phyloP scores from a whole-genome alignment of 2,113 vertebrate species.

The Chamaea fasciata region DNA sequence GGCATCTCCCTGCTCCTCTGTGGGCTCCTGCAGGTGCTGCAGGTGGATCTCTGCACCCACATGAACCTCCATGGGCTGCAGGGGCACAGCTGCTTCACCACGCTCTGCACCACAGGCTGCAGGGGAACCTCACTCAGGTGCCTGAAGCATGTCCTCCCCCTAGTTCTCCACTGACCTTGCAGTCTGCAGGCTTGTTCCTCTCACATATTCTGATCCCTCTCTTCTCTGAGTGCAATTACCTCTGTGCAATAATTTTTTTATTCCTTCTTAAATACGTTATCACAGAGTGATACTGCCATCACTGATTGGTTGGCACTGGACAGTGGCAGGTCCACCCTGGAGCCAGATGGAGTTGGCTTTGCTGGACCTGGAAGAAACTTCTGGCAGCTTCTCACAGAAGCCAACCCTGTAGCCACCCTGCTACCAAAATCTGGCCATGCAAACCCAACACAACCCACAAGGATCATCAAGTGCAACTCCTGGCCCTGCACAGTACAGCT shows the following conservation, averaged over 20 bases:
- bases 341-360: background rate
- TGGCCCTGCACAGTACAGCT: background rate
- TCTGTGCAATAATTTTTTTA: background rate
- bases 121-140: background rate
- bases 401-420: background rate
- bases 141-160: background rate
- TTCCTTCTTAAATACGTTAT: background rate
- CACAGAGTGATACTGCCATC: background rate
- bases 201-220: background rate
- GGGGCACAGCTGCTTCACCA: too few species aligned
- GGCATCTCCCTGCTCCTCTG: background rate
- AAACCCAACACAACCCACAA: background rate
- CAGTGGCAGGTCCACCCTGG: background rate
- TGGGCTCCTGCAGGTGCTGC: background rate
- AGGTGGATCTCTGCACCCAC: background rate
- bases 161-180: background rate
- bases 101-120: background rate
- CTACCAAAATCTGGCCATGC: background rate
- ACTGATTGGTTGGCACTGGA: background rate
- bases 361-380: background rate
- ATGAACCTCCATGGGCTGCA: background rate
- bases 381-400: background rate
- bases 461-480: background rate
- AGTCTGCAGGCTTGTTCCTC: background rate
- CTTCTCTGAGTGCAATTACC: background rate